Evolutionary conservation across 2,888 invertebrate species (phyloP).

Genomic region (Eupithecia centaureata): DNA sequence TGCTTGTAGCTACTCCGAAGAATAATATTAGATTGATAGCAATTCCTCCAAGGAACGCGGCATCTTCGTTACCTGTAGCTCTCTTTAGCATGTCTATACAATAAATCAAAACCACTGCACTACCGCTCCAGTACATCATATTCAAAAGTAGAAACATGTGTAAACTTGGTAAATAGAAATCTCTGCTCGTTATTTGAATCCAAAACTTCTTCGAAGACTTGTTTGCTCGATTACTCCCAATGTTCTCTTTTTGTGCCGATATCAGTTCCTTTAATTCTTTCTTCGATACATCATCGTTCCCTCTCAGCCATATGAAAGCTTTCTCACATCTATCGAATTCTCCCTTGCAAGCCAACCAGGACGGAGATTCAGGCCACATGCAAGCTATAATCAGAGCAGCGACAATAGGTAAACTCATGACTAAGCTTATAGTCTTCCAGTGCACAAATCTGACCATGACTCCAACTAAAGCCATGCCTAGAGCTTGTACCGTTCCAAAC

Average conservation of each 20-base stretch:
- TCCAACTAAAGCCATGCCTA: constrained; percentile 33
- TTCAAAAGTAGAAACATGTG: constrained; percentile 39
- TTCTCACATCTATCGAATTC: constrained; percentile 40
- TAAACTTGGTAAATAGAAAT: constrained; percentile 42
- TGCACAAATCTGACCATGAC: constrained; percentile 33
- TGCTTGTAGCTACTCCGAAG: constrained; percentile 27
- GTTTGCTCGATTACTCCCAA: constrained; percentile 5
- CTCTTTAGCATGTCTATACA: constrained; percentile 37
- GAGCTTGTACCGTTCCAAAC: constrained; percentile 27
- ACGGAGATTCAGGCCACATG: constrained; percentile 44
- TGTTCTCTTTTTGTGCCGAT: constrained; percentile 30
- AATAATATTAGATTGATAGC: constrained; percentile 21
- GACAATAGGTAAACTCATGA: constrained; percentile 35
- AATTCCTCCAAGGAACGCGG: constrained; percentile 35
- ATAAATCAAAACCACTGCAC: constrained; percentile 38
- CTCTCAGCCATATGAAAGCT: constrained; percentile 42
- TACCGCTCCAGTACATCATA: constrained; percentile 43
- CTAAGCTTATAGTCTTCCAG: constrained; percentile 38
- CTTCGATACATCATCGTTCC: constrained; percentile 31
- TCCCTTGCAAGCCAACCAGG: constrained; percentile 44
- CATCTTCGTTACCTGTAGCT: constrained; percentile 34
- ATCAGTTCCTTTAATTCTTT: constrained; percentile 39
- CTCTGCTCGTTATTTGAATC: constrained; percentile 30
- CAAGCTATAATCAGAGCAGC: constrained; percentile 31
- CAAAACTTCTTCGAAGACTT: constrained; percentile 15